Evolutionary conservation across 2,888 invertebrate species (phyloP).

Genomic region (Rapana venosa): DNA sequence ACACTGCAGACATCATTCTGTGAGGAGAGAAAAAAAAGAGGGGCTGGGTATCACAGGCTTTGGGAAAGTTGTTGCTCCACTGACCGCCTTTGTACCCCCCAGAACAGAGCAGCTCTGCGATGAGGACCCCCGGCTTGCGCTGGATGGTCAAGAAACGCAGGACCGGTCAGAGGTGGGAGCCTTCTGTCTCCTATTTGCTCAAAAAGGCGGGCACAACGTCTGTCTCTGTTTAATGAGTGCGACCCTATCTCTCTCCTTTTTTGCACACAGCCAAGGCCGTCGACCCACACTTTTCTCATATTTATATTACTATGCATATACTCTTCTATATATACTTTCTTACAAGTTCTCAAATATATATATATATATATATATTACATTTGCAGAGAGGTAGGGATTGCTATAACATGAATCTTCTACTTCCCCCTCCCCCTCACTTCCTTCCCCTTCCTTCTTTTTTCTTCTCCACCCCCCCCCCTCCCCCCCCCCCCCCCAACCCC

Average conservation of each 20-base stretch:
- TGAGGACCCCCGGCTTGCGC: too few relatives aligned
- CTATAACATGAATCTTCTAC: too few relatives aligned
- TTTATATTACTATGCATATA: too few relatives aligned
- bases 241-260: not conserved
- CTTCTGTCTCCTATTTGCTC: not conserved
- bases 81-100: not conserved
- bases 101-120: not conserved
- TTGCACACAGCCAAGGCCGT: too few relatives aligned
- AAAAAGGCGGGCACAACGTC: not conserved
- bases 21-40: not conserved
- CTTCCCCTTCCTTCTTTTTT: too few relatives aligned
- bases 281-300: too few relatives aligned
- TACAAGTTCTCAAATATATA: too few relatives aligned
- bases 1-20: not conserved
- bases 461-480: not conserved
- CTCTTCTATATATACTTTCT: too few relatives aligned
- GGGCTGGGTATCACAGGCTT: not conserved
- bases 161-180: not conserved
- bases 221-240: not conserved
- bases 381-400: too few relatives aligned
- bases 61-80: not conserved
- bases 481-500: not conserved
- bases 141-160: not conserved
- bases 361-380: too few relatives aligned
- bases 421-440: too few relatives aligned